Percentiles rank a stretch among this genome's conserved stretches.
phyloP scores from a whole-genome alignment of 2,113 vertebrate species.

The Microtus pennsylvanicus region DNA sequence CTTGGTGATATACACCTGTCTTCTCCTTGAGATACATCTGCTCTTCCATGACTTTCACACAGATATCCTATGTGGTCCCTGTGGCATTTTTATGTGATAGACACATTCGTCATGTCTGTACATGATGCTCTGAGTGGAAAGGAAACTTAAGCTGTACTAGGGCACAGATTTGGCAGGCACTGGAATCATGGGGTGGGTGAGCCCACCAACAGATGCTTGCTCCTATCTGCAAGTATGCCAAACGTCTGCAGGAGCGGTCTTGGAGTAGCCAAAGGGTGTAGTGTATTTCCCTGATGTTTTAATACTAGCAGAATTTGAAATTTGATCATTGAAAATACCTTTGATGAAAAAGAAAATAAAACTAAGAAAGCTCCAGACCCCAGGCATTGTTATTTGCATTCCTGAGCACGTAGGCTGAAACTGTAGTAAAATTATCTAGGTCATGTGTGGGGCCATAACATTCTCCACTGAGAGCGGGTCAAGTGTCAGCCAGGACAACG shows the following conservation, averaged over 20 bases:
- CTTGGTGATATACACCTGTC: not conserved
- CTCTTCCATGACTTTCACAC: not conserved
- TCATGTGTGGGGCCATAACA: too few relatives aligned
- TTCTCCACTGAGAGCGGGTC: not conserved
- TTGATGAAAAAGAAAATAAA: slow-evolving; percentile 5
- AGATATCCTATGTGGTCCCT: rapidly evolving
- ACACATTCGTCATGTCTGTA: rapidly evolving
- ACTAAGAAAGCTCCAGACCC: not conserved
- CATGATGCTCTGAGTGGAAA: rapidly evolving
- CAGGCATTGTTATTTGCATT: not conserved
- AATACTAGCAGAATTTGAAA: not conserved
- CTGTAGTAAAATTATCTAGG: not conserved
- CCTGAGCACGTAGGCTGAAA: not conserved
- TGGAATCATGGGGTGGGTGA: not conserved
- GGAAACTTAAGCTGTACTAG: too few relatives aligned
- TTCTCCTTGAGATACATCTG: slow-evolving; percentile 12
- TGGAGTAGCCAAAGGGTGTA: rapidly evolving
- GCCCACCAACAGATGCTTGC: too few relatives aligned
- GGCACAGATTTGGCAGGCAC: not conserved
- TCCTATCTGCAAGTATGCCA: not conserved
- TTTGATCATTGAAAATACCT: not conserved
- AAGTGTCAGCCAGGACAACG: not conserved
- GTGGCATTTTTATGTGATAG: not conserved
- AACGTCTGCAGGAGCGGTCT: not conserved
- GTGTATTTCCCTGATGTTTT: not conserved